Base-by-base conservation (phyloP, 2,113 vertebrate genomes). In the Clarias batrachus region DNA sequence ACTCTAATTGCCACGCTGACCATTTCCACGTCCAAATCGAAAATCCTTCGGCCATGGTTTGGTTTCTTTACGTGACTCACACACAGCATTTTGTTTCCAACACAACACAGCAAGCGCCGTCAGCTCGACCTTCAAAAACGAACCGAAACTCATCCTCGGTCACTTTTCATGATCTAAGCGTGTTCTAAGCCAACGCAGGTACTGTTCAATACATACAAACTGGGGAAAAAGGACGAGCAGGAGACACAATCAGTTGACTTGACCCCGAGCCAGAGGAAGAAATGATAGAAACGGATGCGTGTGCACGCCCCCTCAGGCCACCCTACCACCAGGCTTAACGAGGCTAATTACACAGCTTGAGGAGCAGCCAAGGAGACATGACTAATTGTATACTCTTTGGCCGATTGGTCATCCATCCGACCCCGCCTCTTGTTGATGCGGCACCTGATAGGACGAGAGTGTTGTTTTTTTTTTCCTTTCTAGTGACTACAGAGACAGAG, bases 291-390 rank as follows among this genome's bases (percentile, higher is more conserved):
- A 71, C 30, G 33, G 25, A 78, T 78, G 71, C 9, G 7, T 78
- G 19, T 41, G 7, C 16, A 57, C 17, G 63, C 78, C 68, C 76
- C 87, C 89, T 88, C 62, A 81, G 57, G 87, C 87, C 60, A 41
- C 73, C 80, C 86, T 57, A 78, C 83, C 88, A 87, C 88, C 81
- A 86, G 84, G 68, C 84, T 77, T 89, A 90, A 88, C 73, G 60
- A 89, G 86, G 86, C 88, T 90, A 89, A 90, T 89, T 89, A 89
- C 85, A 87, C 84, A 84, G 88, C 77, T 59, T 23, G 88, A 76
- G 41, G 10, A 86, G 77, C 37, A 68, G 66, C 83, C 60, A 71
- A 86, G 62, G 85, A 90, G 88, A 89, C 84, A 84, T 86, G 88
- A 90, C 86, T 90, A 90, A 89, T 89, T 89, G 70, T 90, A 89